Percentiles rank a stretch among this genome's conserved stretches.
Evolutionary conservation across 2,797 vertebrate genomes (phyloP).

Genomic region (Luscinia luscinia): DNA sequence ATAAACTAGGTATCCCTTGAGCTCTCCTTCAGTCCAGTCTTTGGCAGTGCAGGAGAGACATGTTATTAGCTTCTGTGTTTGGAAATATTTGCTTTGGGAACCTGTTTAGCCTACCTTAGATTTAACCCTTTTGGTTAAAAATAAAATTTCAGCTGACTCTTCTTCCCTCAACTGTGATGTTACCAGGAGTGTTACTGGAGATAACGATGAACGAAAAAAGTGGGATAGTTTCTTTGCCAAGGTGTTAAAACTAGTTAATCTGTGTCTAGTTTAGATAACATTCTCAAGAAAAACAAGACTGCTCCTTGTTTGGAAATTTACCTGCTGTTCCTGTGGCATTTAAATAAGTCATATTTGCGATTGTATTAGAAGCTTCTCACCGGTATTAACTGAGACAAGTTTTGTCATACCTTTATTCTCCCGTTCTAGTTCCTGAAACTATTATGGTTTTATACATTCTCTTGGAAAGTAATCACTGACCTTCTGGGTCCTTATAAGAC

Average conservation of each 20-base stretch:
- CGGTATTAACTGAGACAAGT: background rate
- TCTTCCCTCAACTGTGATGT: background rate
- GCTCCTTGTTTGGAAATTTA: background rate
- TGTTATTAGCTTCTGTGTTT: background rate
- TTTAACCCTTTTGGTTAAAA: background rate
- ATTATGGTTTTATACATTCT: background rate
- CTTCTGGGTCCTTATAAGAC: background rate
- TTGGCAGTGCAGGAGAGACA: background rate
- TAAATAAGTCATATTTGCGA: background rate
- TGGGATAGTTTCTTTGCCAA: background rate
- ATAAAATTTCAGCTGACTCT: background rate
- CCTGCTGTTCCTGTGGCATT: background rate
- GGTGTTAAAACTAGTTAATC: background rate
- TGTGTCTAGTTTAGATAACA: background rate
- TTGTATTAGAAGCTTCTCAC: background rate
- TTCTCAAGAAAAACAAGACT: background rate
- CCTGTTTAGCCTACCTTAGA: background rate
- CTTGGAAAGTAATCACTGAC: background rate
- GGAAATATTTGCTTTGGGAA: background rate
- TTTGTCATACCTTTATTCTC: background rate
- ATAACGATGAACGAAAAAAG: background rate
- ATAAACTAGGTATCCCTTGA: background rate
- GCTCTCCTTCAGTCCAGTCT: background rate
- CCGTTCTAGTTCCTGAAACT: background rate
- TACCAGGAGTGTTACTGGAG: background rate